These are phyloP conservation scores for Gryllus longicercus DNA, from an alignment of 2,888 invertebrate species.

Conservation along the genomic window DNA sequence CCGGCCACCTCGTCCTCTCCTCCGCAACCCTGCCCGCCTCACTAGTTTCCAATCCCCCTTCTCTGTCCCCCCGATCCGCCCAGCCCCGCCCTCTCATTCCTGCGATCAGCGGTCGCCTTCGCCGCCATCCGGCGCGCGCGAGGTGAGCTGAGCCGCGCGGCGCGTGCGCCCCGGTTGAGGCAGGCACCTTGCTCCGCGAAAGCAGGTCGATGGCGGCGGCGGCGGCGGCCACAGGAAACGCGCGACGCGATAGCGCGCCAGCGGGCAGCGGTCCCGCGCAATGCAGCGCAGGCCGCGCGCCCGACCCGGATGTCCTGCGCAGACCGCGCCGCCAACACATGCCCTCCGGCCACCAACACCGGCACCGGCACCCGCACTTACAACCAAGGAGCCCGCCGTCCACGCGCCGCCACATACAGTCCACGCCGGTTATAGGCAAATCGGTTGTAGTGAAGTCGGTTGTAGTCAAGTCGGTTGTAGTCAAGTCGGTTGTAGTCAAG, in stretches of 20 bases:
- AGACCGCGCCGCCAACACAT: too few relatives aligned
- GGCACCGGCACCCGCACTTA: too few relatives aligned
- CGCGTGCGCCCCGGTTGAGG: background rate
- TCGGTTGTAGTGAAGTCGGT: too few relatives aligned
- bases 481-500: too few relatives aligned
- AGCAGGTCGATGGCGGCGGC: background rate
- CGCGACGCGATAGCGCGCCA: background rate
- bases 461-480: too few relatives aligned
- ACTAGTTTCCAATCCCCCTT: background rate
- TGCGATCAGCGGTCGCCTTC: background rate
- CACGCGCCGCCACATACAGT: too few relatives aligned
- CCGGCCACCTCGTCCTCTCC: too few relatives aligned
- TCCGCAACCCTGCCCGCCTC: background rate
- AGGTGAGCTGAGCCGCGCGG: background rate
- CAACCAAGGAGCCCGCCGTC: too few relatives aligned
- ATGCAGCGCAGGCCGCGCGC: background rate
- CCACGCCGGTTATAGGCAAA: too few relatives aligned
- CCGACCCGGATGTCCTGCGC: background rate
- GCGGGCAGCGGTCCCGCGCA: background rate
- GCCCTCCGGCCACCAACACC: too few relatives aligned
- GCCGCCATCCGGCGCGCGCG: background rate
- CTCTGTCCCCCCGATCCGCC: background rate
- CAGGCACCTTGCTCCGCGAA: background rate
- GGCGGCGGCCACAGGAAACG: background rate
- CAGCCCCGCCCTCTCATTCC: too few relatives aligned